These are phyloP conservation scores for Saturnia japonica DNA, from an alignment of 2,888 invertebrate species.

Conservation along the genomic window DNA sequence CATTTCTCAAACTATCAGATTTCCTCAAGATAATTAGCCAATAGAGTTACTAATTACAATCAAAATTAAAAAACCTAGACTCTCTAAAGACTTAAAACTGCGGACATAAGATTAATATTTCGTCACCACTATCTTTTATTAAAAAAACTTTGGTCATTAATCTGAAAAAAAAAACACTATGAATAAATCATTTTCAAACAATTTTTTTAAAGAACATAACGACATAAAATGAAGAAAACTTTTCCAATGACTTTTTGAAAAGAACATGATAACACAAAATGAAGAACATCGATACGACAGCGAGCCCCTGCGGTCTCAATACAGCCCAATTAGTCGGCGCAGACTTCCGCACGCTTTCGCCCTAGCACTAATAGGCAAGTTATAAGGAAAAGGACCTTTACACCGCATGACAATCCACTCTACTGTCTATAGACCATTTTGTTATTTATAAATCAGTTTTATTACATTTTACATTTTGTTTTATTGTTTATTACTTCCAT, in stretches of 20 bases:
- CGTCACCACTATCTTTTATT: not conserved
- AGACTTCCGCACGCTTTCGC: conserved; percentile 78
- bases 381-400: conserved; percentile 58
- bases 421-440: not conserved
- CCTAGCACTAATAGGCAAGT: conserved; percentile 72
- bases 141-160: conserved; percentile 4
- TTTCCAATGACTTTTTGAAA: conserved; percentile 13
- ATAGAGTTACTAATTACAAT: too few species aligned
- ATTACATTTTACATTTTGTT: too few species aligned
- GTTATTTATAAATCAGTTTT: not conserved
- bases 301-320: conserved; percentile 63
- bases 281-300: conserved; percentile 54
- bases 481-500: too few species aligned
- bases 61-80: too few species aligned
- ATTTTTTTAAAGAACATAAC: conserved; percentile 30
- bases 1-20: too few species aligned
- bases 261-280: conserved; percentile 41
- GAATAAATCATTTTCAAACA: conserved; percentile 31
- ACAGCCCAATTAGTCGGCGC: conserved; percentile 71
- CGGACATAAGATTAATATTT: not conserved
- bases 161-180: conserved; percentile 38
- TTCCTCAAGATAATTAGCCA: too few species aligned
- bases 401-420: conserved; percentile 26
- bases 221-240: conserved; percentile 43
- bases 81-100: too few species aligned